Percentiles rank a stretch among this genome's conserved stretches.
Conservation (phyloP, 1,140 invertebrate species). For the Nylanderia fulva region DNA sequence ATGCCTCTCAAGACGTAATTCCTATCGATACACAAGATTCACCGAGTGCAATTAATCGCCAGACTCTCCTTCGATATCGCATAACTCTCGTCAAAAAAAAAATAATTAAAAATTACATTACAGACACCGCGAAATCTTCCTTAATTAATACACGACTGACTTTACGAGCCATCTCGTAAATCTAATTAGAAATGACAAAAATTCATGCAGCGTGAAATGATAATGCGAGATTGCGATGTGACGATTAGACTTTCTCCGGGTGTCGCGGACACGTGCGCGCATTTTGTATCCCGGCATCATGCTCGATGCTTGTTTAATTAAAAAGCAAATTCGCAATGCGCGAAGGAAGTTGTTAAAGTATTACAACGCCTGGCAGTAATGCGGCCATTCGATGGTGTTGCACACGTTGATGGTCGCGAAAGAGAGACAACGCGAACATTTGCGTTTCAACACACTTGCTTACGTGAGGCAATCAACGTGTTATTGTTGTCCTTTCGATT, state of each 20-base stretch:
- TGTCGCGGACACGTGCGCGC: conserved; percentile 58
- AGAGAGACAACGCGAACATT: conserved; percentile 13
- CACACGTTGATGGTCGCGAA: conserved; percentile 3
- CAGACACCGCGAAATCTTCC: conserved; percentile 5
- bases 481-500: background rate
- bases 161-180: conserved; percentile 48
- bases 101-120: conserved; percentile 41
- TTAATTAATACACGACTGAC: conserved; percentile 56
- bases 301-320: conserved; percentile 77
- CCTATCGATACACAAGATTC: conserved; percentile 9
- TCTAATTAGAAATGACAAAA: conserved; percentile 39
- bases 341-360: conserved; percentile 71
- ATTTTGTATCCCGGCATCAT: conserved; percentile 75
- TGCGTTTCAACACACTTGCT: background rate
- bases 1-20: background rate
- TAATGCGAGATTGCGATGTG: background rate
- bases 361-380: conserved; percentile 51
- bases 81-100: conserved; percentile 59
- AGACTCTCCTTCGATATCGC: conserved; percentile 43
- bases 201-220: conserved; percentile 4
- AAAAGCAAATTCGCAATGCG: conserved; percentile 64
- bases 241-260: conserved; percentile 65
- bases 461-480: conserved; percentile 11
- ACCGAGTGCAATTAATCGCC: background rate
- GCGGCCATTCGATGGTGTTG: background rate